Evolutionary conservation across 2,113 vertebrate species (phyloP), one percentile per base, ranked within the genome.

Genomic region (Ophiodon elongatus): DNA sequence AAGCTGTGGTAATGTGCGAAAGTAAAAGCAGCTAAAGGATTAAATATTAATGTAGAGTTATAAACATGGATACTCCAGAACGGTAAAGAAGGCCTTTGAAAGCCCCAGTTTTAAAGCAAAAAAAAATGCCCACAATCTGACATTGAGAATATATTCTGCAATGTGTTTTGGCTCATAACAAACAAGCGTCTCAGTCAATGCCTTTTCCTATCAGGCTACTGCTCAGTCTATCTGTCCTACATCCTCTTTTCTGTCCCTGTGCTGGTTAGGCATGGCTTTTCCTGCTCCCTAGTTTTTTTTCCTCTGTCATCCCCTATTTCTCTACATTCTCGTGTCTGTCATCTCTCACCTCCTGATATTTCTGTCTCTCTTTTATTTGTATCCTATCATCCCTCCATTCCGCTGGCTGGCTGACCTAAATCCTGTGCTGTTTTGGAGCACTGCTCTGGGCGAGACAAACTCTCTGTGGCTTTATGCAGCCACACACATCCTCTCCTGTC

Each of bases 401-500:
- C 81, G 83, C 84, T 91, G 69, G 79, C 88, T 90, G 86, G 89
- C 77, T 95, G 95, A 96, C 94, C 94, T 94, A 94, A 92, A 95
- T 95, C 89, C 86, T 84, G 76, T 70, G 71, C 89, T 85, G 85
- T 90, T 92, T 91, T 85, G 84, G 80, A 91, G 91, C 85, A 76
- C 57, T 80, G 79, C 88, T 92, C 86, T 89, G 90, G 90, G 90
- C 76, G 60, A 91, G 85, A 84, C 80, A 76, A 88, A 91, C 79
- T 89, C 83, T 91, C 82, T 59, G 65, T 80, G 65, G 83, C 89
- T 90, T 81, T 90, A 79, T 79, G 66, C 77, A 79, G 77, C 82
- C 84, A 85, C 90, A 88, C 88, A 77, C 71, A 89, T 83, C 82
- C 85, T 71, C 57, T 76, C 75, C 85, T 91, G 89, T 92, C 92